Evolutionary conservation across 2,888 invertebrate species (phyloP), one percentile per base, ranked within the genome.

Genomic region (Chesias legatella): DNA sequence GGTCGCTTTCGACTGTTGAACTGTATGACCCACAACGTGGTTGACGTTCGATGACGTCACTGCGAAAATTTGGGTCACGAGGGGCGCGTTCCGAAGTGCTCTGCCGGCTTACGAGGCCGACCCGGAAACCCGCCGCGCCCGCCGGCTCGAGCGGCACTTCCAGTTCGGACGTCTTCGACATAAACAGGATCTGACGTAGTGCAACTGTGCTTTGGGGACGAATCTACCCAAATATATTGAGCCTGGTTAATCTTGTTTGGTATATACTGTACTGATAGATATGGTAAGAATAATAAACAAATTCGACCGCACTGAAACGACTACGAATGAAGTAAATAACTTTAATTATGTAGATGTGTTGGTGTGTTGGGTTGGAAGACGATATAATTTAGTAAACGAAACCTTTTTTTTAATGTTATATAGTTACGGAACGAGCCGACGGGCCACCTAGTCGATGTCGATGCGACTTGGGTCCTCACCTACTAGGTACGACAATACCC

Each of bases 61-160:
- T 60, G 63, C 63, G 62, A 67, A 79, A 74, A 86, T 85, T 75
- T 83, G 74, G 85, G 86, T 84, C 83, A 86, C 60, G 73, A 30
- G 40, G n/a, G 48, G 33, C 43, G 42, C 34, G 43, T 33, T 43
- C 30, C 26, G 38, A 38, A 38, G 41, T 41, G 27, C 32, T 27
- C 34, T 39, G 33, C 30, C 33, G 24, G 33, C 30, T 20, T 21
- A 34, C 31, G 35, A 32, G 24, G 28, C 22, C 40, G 48, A 43
- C 37, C 48, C 48, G 47, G 35, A 48, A 30, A 48, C 33, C 39
- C 39, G 39, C 24, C 40, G 36, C 13, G 13, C 5, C 43, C 39
- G 39, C 21, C 40, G 36, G 33, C 33, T 47, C 25, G 47, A n/a
- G n/a, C n/a, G n/a, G 39, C 35, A 48, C 39, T 35, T 31, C 27